A percentile compares a stretch with the other conserved stretches of the same genome.
Evolutionary conservation across 2,113 vertebrate species (phyloP).

Genomic region (Scophthalmus maximus): DNA sequence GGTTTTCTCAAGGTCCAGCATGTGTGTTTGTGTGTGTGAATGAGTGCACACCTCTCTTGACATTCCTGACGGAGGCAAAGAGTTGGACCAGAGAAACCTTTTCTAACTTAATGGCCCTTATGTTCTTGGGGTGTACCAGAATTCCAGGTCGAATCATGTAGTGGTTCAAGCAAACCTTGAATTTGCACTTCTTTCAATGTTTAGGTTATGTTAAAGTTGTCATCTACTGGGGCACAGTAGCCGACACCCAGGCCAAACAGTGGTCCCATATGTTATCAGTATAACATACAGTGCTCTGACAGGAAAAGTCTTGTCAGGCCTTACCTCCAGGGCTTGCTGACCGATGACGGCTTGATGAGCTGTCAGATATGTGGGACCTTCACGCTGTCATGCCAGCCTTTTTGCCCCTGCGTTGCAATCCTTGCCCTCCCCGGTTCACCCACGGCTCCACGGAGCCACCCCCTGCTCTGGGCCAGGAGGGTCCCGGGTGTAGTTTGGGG

Average conservation of each 20-base stretch:
- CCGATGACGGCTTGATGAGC: constrained; percentile 50
- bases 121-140: background rate
- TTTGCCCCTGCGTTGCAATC: constrained; percentile 19
- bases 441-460: constrained; percentile 33
- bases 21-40: background rate
- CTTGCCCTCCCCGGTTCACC: constrained; percentile 40
- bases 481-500: constrained; percentile 56
- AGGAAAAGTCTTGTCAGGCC: constrained; percentile 44
- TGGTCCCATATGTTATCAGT: constrained; percentile 33
- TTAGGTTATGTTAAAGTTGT: constrained; percentile 4
- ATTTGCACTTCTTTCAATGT: background rate
- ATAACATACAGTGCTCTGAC: constrained; percentile 36
- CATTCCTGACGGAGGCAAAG: constrained; percentile 5
- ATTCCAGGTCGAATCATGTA: background rate
- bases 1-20: constrained; percentile 41
- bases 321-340: constrained; percentile 42
- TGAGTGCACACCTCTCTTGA: background rate
- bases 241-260: constrained; percentile 21
- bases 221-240: background rate
- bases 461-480: constrained; percentile 38
- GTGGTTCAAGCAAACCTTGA: background rate
- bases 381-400: constrained; percentile 45
- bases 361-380: constrained; percentile 67
- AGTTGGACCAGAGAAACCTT: constrained; percentile 6
- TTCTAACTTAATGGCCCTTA: background rate